phyloP scores from a whole-genome alignment of 2,888 invertebrate genomes.

The Brachycybe producta region DNA sequence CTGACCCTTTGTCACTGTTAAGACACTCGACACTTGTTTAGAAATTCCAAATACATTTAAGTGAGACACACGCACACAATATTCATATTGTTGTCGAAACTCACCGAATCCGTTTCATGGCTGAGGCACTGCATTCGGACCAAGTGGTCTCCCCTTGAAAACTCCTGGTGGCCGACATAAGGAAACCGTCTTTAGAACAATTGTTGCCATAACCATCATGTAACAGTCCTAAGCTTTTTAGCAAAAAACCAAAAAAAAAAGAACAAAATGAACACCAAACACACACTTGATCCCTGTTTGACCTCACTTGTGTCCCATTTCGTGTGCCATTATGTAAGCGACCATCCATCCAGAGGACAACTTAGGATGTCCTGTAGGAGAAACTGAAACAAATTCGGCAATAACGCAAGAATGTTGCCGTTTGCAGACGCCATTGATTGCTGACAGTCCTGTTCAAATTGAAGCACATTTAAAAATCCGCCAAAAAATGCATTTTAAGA shows the following conservation, averaged over 20 bases:
- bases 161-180: slow-evolving; percentile 69
- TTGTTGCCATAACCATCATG: slow-evolving; percentile 59
- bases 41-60: no score
- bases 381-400: slow-evolving; percentile 60
- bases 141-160: slow-evolving; percentile 62
- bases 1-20: no score
- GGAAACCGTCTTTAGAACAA: slow-evolving; percentile 61
- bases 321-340: slow-evolving; percentile 67
- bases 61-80: no score
- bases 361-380: slow-evolving; percentile 59
- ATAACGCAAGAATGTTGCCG: slow-evolving; percentile 61
- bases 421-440: slow-evolving; percentile 50
- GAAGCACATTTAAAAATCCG: not conserved
- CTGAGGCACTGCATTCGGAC: slow-evolving; percentile 58
- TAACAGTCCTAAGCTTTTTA: slow-evolving; percentile 69
- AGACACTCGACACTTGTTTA: no score
- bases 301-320: slow-evolving; percentile 68
- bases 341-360: slow-evolving; percentile 73
- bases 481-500: not conserved
- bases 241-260: no score
- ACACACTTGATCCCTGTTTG: no score
- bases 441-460: not conserved
- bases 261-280: not conserved
- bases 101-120: slow-evolving; percentile 48
- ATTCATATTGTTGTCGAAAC: not conserved